Percentiles rank a stretch among this genome's conserved stretches.
These are phyloP conservation scores for Sebastolobus altivelis DNA, from an alignment of 2,797 vertebrate genomes.

Conservation along the genomic window DNA sequence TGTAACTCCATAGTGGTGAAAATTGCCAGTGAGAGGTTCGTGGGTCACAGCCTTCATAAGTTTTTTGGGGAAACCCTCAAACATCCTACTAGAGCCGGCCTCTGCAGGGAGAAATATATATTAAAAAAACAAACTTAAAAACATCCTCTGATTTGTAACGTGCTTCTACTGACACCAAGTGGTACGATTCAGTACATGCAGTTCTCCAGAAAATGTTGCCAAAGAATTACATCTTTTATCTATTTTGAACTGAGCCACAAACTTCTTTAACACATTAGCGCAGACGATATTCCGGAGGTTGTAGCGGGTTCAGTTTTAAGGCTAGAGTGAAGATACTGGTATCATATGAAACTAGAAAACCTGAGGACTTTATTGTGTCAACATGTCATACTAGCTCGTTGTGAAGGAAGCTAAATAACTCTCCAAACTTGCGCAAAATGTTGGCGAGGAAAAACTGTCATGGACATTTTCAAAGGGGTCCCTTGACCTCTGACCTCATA, in stretches of 20 bases:
- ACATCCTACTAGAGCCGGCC: conserved; percentile 81
- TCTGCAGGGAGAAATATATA: conserved; percentile 65
- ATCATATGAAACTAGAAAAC: no score
- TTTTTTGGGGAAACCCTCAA: conserved; percentile 74
- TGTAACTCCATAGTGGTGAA: conserved; percentile 85
- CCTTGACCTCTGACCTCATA: no score
- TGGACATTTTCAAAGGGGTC: no score
- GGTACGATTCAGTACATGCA: conserved; percentile 34
- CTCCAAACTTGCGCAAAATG: no score
- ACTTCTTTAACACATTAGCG: no score
- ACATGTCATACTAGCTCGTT: no score
- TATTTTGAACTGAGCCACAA: background rate
- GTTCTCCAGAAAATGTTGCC: background rate
- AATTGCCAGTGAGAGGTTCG: conserved; percentile 87
- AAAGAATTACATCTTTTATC: background rate
- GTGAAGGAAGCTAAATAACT: no score
- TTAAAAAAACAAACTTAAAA: background rate
- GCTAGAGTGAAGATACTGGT: no score
- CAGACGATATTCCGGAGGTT: no score
- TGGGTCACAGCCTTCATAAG: conserved; percentile 78
- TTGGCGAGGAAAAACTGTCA: no score
- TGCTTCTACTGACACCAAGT: conserved; percentile 65
- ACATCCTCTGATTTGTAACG: background rate
- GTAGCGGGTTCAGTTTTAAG: no score
- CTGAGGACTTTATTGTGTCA: no score